Evolutionary conservation across 64 coral and sea anemone species (phyloP), one percentile per base, ranked within the genome.

Genomic region (Montipora cactus): DNA sequence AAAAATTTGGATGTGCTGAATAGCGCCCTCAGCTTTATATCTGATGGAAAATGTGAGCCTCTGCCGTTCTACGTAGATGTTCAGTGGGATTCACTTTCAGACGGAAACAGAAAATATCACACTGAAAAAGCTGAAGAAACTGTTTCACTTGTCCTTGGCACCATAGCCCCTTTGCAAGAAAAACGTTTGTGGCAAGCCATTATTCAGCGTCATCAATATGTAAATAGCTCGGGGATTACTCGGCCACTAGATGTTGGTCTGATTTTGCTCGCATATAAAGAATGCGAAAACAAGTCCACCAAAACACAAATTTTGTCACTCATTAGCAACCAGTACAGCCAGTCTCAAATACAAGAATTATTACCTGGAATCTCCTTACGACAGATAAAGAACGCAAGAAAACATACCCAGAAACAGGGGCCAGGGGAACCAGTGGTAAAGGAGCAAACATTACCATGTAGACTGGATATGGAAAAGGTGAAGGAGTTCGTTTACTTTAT

Each of bases 301-400:
- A 74, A 75, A 51, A 88, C 16, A 11, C 86, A 88, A 48, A 88
- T 74, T 5, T 14, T 74, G 13, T 88, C 86, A 11, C 86, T 88
- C 4, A 88, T 88, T 18, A 74, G 86, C 75, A 70, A 88, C 25
- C 74, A 21, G 67, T 71, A 19, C 67, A 19, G 14, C n/a, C 67
- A 71, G 15, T 13, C 67, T 7, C 68, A 88, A 28, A 67, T 88
- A 7, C 86, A 88, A 74, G 4, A 88, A 18, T 16, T 88, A 46
- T 18, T 88, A 8, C 85, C 85, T 3, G 85, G 15, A 18, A 74
- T 88, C 55, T 88, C 85, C 10, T 11, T 49, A 15, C 64, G 86
- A 11, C 86, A 74, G 37, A 74, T 75, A 72, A 74, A 88, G 67
- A 88, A 74, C 46, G 77, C 77, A 8, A 79, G 77, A 79, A 20